Evolutionary conservation across 2,888 invertebrate genomes (phyloP).

Genomic region (Tachystola acroxantha): DNA sequence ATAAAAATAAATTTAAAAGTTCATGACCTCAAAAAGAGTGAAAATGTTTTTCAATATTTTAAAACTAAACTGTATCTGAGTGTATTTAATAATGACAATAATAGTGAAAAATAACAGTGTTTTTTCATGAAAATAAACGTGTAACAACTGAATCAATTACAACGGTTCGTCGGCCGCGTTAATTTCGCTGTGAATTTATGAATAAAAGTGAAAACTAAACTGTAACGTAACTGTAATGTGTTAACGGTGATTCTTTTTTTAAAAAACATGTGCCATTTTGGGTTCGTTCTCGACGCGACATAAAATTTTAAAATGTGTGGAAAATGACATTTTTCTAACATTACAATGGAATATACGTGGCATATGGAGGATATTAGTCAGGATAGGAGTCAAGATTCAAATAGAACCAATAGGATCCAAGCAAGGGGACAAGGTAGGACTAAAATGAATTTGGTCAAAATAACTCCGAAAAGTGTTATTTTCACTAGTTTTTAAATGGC

Average conservation of each 20-base stretch:
- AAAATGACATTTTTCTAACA: constrained; percentile 16
- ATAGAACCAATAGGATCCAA: constrained; percentile 35
- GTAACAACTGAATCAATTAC: constrained; percentile 13
- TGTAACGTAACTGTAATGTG: constrained; percentile 11
- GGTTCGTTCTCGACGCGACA: constrained; percentile 34
- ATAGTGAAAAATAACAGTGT: constrained; percentile 9
- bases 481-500: no score
- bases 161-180: constrained; percentile 34
- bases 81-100: no score
- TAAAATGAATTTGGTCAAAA: no score
- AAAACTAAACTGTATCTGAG: not conserved
- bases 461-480: no score
- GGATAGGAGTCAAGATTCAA: constrained; percentile 46
- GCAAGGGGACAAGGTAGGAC: constrained; percentile 53
- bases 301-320: constrained; percentile 28
- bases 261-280: constrained; percentile 27
- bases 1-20: constrained; percentile 11
- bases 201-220: constrained; percentile 28
- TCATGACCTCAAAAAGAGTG: not conserved
- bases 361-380: constrained; percentile 63
- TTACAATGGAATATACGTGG: constrained; percentile 72
- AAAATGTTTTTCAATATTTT: not conserved
- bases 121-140: constrained; percentile 10
- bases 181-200: constrained; percentile 36
- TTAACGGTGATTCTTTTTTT: constrained; percentile 5